These are phyloP conservation scores for Darevskia mixta DNA, from an alignment of 2,797 vertebrate species.

Conservation along the genomic window DNA sequence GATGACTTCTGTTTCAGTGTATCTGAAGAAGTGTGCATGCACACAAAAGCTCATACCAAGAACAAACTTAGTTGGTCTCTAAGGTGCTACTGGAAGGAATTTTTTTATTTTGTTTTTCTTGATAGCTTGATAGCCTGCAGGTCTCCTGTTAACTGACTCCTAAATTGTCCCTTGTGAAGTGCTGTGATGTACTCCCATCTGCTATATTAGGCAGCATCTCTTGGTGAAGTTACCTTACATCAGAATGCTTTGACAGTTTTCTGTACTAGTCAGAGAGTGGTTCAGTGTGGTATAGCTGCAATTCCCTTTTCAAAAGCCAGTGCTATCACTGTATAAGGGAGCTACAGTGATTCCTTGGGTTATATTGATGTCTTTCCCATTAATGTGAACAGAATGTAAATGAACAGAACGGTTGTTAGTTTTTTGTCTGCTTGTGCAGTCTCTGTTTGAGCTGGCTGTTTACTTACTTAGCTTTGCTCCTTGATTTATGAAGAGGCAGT, in stretches of 20 bases:
- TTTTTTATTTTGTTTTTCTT: too few species aligned
- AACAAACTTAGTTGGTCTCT: too few species aligned
- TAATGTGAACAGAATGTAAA: rapidly evolving
- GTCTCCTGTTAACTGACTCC: background rate
- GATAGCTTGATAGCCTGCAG: background rate
- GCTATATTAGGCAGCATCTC: background rate
- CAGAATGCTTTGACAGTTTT: background rate
- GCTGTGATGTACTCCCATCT: background rate
- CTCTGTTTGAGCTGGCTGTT: slow-evolving; percentile 9
- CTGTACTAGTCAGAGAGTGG: background rate
- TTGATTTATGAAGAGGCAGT: background rate
- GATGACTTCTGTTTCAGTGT: too few species aligned
- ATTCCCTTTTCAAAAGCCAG: background rate
- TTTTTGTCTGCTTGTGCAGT: background rate
- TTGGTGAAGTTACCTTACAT: background rate
- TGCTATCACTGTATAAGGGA: background rate
- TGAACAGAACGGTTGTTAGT: background rate
- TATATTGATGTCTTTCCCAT: background rate
- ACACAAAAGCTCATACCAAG: too few species aligned
- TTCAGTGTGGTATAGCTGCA: background rate
- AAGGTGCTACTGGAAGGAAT: too few species aligned
- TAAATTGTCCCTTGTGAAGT: background rate
- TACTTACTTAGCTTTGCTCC: background rate
- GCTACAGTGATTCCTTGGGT: background rate
- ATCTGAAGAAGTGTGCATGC: too few species aligned